Evolutionary conservation across 2,888 invertebrate genomes (phyloP).

Genomic region (Euclidia mi): DNA sequence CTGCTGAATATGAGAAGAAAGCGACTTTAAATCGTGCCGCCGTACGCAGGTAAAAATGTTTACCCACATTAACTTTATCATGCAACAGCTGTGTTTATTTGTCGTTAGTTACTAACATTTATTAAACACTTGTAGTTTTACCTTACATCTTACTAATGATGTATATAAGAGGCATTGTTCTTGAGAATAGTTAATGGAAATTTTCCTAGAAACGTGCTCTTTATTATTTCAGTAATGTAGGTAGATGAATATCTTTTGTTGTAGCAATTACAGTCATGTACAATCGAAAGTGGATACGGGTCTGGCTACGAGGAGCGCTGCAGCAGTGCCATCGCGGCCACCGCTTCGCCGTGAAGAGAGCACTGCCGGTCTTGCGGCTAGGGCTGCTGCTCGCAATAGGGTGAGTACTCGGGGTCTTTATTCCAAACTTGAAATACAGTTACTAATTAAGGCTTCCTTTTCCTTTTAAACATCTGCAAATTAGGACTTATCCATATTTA

Average conservation of each 20-base stretch:
- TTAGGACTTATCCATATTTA: too few species aligned
- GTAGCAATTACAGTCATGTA: slow-evolving; percentile 83
- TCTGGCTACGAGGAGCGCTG: slow-evolving; percentile 60
- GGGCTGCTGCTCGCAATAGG: slow-evolving; percentile 72
- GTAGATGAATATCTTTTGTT: slow-evolving; percentile 44
- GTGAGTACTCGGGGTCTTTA: slow-evolving; percentile 53
- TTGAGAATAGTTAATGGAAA: too few species aligned
- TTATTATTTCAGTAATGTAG: slow-evolving; percentile 18
- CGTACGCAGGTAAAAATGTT: slow-evolving; percentile 66
- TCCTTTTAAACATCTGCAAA: too few species aligned
- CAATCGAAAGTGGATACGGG: slow-evolving; percentile 86
- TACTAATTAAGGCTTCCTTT: too few species aligned
- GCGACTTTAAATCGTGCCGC: slow-evolving; percentile 62
- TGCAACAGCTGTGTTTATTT: too few species aligned
- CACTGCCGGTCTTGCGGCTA: slow-evolving; percentile 75
- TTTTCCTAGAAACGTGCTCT: too few species aligned
- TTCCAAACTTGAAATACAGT: too few species aligned
- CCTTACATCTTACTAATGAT: too few species aligned
- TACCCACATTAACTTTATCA: slow-evolving; percentile 20
- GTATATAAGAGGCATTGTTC: too few species aligned
- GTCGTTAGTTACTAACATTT: too few species aligned
- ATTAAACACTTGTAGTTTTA: too few species aligned
- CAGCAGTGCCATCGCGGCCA: slow-evolving; percentile 73
- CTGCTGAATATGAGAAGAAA: slow-evolving; percentile 82
- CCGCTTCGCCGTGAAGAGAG: slow-evolving; percentile 83